Conservation (phyloP, 2,113 vertebrate genomes). For the Anhinga rufa region DNA sequence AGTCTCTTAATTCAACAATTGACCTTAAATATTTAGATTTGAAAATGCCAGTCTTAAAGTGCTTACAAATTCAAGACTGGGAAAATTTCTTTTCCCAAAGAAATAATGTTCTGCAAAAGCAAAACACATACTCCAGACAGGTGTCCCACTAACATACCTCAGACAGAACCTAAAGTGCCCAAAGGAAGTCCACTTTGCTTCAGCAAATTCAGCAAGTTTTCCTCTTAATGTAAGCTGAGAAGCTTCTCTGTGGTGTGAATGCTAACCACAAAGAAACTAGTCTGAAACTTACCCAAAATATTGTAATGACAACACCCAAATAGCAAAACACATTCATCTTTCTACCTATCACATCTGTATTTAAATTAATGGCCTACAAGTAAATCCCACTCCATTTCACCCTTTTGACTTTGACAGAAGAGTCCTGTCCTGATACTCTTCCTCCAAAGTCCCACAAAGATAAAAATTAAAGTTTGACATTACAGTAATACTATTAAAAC, state of each 20-base stretch:
- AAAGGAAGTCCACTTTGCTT: not conserved
- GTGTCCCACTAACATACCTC: not conserved
- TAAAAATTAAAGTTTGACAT: not conserved
- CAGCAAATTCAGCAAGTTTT: not conserved
- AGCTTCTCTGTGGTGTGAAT: not conserved
- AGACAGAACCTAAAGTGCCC: not conserved
- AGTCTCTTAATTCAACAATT: not conserved
- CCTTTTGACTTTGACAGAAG: not conserved
- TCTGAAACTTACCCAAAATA: not conserved
- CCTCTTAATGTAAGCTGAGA: not conserved
- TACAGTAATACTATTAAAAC: not conserved
- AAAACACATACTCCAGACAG: not conserved
- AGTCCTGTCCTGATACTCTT: not conserved
- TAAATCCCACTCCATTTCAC: not conserved
- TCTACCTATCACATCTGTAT: not conserved
- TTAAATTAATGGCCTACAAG: not conserved
- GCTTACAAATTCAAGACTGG: not conserved
- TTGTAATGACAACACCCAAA: not conserved
- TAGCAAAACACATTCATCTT: not conserved
- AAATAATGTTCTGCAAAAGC: not conserved
- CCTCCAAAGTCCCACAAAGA: not conserved
- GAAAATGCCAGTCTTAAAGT: not conserved
- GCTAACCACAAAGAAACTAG: not conserved
- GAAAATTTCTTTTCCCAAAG: not conserved
- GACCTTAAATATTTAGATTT: not conserved